Evolutionary conservation across 2,797 vertebrate genomes (phyloP), one percentile per base, ranked within the genome.

Genomic region (Chaetodon trifasciatus): DNA sequence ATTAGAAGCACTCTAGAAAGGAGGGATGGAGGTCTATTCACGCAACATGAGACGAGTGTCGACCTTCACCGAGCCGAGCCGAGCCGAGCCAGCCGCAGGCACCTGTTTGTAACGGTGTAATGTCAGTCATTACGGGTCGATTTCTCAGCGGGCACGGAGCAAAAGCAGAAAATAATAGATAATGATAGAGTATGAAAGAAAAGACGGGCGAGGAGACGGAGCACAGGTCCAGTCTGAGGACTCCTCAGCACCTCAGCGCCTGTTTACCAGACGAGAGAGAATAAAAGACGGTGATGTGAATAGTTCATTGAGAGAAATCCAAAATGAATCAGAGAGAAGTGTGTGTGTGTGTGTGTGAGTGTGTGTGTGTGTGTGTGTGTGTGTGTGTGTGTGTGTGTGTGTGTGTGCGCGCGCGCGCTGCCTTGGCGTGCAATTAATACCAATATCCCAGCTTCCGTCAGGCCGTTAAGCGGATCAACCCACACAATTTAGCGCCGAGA

Each of bases 391-490:
- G 47, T 39, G 71, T 69, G 60, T 63, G 24, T 47, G 68, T 32
- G 28, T 15, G 17, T n/a, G n/a, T 7, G 17, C 13, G 2, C 28
- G 44, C 21, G 50, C 23, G 7, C 7, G n/a, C 57, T 37, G 63
- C 49, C 56, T 75, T 57, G 73, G 53, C 23, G 23, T 68, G 78
- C 72, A 87, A 91, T 92, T 87, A 89, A 92, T 91, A 85, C 82
- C 69, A 86, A 91, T 88, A 83, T 83, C 70, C 62, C 8, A 1
- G 28, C 73, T 72, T 80, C 82, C 55, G 37, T 85, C 79, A 65
- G 84, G 85, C 82, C 77, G 70, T 86, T 86, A 84, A 91, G 82
- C 72, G 49, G 91, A 87, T 89, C 88, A 82, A 58, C 91, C 91
- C 85, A 83, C 81, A 85, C 79, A 58, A 84, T 90, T 86, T 80